Base-by-base conservation (phyloP, 1,140 invertebrate species). In the Drosophila ambigua region DNA sequence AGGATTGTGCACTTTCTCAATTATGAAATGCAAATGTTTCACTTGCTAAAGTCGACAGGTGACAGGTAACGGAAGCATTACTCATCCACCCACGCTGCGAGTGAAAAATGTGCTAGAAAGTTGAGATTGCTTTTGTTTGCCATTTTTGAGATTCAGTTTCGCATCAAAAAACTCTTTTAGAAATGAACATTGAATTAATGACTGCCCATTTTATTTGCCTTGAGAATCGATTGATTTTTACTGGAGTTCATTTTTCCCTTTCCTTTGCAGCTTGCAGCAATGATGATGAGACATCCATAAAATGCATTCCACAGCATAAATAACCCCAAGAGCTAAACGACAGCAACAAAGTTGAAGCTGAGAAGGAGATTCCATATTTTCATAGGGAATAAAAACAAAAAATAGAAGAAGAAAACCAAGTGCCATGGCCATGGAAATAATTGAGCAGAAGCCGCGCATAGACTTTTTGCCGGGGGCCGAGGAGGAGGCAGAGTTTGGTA, bases 401-500 rank as follows among this genome's bases (percentile, higher is more conserved):
- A 45, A 24, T 49, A 13, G 13, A 24, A 24, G 23, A 4, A 24
- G 23, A 31, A 11, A 28, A 49, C 35, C 23, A 5, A 59, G 43
- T 26, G 46, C 6, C 59, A 81, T 78, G 83, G 79, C 66, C 43
- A 49, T 55, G 52, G 84, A 87, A 48, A 51, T 77, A 53, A 73
- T 59, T 64, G 59, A 77, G 26, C 45, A 68, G 20, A 65, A 78
- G 43, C 7, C 57, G 28, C 82, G 69, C 15, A 35, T 78, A 46
- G 75, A 87, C 51, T 43, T 87, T 11, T 50, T 87, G 75, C 82
- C 82, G 4, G 82, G 82, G 6, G 82, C 82, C 39, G 79, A 88
- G 41, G 82, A 87, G 63, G 82, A 87, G 39, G 82, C 82, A 2
- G 82, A 85, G n/a, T 85, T 85, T 35, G 82, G 82, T 87, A 63